Conservation (phyloP, 2,797 vertebrate genomes). For the Clarias laeviceps region DNA sequence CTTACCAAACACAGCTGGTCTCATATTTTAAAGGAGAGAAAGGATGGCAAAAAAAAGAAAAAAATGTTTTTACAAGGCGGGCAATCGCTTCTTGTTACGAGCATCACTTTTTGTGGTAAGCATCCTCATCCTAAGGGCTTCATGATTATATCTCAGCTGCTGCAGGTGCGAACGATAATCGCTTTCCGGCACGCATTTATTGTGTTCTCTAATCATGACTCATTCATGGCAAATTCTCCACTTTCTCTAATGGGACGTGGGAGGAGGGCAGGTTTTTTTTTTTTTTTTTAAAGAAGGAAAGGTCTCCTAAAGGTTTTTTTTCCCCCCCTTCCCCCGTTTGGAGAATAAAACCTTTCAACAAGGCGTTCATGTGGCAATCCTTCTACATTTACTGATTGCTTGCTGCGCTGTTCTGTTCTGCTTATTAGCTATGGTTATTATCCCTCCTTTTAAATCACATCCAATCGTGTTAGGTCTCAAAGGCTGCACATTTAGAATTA, state of each 20-base stretch:
- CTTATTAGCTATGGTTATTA: slow-evolving; percentile 43
- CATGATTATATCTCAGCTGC: slow-evolving; percentile 47
- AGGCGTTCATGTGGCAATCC: slow-evolving; percentile 26
- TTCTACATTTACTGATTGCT: slow-evolving; percentile 28
- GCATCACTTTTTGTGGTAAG: slow-evolving; percentile 29
- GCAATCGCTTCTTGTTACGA: slow-evolving; percentile 32
- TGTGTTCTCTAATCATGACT: slow-evolving; percentile 54
- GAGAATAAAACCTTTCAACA: slow-evolving; percentile 19
- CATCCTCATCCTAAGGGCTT: slow-evolving; percentile 41
- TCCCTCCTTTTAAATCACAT: slow-evolving; percentile 33
- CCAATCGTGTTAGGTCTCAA: slow-evolving; percentile 40
- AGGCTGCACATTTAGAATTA: slow-evolving; percentile 29
- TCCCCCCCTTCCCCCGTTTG: background rate
- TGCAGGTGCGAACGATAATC: slow-evolving; percentile 51
- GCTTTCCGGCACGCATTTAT: slow-evolving; percentile 42
- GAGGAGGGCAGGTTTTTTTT: slow-evolving; percentile 21
- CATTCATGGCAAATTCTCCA: slow-evolving; percentile 51
- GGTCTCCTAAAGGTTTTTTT: slow-evolving; percentile 10
- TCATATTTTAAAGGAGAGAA: background rate
- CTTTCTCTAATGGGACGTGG: slow-evolving; percentile 50
- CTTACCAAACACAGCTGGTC: background rate
- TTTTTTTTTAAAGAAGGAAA: slow-evolving; percentile 36
- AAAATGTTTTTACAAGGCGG: slow-evolving; percentile 35
- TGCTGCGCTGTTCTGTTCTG: slow-evolving; percentile 32
- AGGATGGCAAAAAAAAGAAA: background rate